Evolutionary conservation across 2,888 invertebrate genomes (phyloP).

Genomic region (Epinotia demarniana): DNA sequence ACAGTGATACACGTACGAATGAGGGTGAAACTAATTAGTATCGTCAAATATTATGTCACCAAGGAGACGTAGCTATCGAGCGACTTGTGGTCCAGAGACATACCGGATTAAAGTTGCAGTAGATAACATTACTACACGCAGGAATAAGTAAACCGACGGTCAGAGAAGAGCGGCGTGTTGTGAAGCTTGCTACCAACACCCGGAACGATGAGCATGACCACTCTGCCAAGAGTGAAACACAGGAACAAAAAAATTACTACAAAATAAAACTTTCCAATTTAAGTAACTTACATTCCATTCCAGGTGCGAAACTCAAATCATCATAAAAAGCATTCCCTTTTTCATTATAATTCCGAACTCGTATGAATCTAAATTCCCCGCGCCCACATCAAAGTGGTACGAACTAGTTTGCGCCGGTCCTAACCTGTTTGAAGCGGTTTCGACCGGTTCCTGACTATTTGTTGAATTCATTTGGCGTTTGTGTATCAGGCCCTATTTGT

Average conservation of each 20-base stretch:
- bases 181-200: too few species aligned
- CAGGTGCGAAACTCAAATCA: slow-evolving; percentile 22
- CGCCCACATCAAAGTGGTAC: slow-evolving; percentile 44
- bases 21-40: too few species aligned
- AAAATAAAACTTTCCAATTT: background rate
- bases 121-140: too few species aligned
- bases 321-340: slow-evolving; percentile 38
- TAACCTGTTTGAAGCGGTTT: slow-evolving; percentile 42
- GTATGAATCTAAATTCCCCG: slow-evolving; percentile 34
- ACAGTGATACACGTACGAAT: too few species aligned
- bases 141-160: too few species aligned
- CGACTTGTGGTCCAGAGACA: too few species aligned
- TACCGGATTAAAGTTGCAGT: too few species aligned
- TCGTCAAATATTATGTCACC: too few species aligned
- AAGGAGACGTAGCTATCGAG: too few species aligned
- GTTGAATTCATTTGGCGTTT: slow-evolving; percentile 34
- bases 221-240: too few species aligned
- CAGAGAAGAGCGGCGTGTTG: too few species aligned
- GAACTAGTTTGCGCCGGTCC: slow-evolving; percentile 44
- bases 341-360: slow-evolving; percentile 37
- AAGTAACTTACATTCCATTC: background rate
- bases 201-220: too few species aligned
- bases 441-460: slow-evolving; percentile 38
- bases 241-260: background rate
- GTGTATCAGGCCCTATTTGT: slow-evolving; percentile 31